These are phyloP conservation scores for Galerucella nymphaeae DNA, from an alignment of 2,888 invertebrate genomes.

Conservation along the genomic window DNA sequence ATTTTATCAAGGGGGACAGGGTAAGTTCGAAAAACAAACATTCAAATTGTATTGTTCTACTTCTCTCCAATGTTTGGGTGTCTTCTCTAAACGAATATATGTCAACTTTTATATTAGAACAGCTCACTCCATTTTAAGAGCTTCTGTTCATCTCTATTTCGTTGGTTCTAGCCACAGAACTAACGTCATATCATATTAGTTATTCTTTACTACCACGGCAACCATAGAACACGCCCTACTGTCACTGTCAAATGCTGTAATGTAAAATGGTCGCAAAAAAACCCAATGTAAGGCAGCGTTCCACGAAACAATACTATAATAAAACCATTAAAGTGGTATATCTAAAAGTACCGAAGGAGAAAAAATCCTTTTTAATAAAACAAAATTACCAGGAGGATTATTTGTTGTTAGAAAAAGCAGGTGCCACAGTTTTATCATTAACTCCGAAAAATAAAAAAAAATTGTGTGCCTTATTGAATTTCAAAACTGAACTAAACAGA, in stretches of 20 bases:
- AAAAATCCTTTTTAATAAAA: constrained; percentile 7
- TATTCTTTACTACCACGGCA: no score
- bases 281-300: constrained; percentile 4
- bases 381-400: constrained; percentile 24
- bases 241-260: constrained; percentile 11
- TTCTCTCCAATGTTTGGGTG: no score
- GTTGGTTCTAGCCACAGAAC: no score
- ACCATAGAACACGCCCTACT: not conserved
- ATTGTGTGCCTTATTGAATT: constrained; percentile 41
- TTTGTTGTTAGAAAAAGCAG: not conserved
- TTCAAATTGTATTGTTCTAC: no score
- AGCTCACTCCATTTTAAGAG: no score
- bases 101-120: no score
- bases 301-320: not conserved
- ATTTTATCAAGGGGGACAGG: constrained; percentile 75
- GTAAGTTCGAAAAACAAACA: constrained; percentile 63
- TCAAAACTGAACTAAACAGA: constrained; percentile 37
- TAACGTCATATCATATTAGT: no score
- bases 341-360: constrained; percentile 26
- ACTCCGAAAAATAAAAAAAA: constrained; percentile 24
- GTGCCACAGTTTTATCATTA: not conserved
- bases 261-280: constrained; percentile 28
- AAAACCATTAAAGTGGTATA: constrained; percentile 16
- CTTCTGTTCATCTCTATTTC: no score
- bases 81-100: no score